A percentile compares a stretch with the other conserved stretches of the same genome.
Conservation (phyloP, 2,113 vertebrate genomes). For the Aplodontia rufa region DNA sequence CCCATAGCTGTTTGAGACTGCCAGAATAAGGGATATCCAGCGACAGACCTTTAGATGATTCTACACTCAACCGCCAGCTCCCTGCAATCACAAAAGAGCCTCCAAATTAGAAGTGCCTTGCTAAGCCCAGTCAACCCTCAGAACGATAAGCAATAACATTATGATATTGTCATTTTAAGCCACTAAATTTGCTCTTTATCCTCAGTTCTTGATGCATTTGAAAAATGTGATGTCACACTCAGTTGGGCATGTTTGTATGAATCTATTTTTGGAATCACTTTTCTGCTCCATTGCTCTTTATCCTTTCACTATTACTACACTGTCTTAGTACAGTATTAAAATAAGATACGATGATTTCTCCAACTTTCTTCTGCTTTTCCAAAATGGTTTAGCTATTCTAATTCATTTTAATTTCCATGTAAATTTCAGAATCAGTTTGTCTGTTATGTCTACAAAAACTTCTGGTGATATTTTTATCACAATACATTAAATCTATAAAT, state of each 20-base stretch:
- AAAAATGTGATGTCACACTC: neutral
- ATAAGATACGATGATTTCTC: neutral
- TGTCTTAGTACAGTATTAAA: neutral
- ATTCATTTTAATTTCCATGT: neutral
- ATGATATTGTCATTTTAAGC: slow-evolving; percentile 29
- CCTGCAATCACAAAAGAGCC: neutral
- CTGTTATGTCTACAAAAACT: neutral
- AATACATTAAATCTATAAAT: neutral
- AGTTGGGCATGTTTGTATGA: neutral
- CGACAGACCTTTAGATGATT: neutral
- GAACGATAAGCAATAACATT: neutral
- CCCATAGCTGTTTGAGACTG: neutral
- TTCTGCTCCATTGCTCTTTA: neutral
- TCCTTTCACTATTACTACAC: neutral
- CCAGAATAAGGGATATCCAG: neutral
- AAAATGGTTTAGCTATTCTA: neutral
- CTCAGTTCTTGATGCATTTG: neutral
- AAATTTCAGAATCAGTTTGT: neutral
- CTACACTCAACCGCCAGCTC: neutral
- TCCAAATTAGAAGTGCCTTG: neutral
- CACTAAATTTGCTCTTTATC: neutral
- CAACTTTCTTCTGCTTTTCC: neutral
- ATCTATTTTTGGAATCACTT: neutral
- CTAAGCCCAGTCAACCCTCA: neutral
- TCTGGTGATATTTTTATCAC: neutral